Conservation (phyloP, 1,140 invertebrate species). For the Berghia stephanieae region DNA sequence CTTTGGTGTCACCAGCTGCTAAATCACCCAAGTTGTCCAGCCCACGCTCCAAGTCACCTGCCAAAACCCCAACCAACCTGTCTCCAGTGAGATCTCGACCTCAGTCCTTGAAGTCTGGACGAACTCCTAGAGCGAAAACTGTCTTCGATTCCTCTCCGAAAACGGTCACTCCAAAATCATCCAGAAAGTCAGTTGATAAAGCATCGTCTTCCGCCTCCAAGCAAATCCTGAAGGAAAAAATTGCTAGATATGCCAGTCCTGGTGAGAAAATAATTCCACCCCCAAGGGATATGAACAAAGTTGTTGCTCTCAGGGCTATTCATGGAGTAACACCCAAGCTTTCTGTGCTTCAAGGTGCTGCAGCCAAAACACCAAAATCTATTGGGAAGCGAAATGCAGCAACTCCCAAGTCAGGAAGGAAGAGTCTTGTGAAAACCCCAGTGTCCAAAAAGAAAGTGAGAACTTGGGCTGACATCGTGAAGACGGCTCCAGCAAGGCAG, state of each 20-base stretch:
- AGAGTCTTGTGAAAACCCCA: conserved; percentile 23
- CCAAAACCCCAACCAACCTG: too few relatives aligned
- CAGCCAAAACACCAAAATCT: background rate
- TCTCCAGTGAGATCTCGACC: too few relatives aligned
- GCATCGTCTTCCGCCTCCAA: conserved; percentile 6
- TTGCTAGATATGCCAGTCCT: conserved; percentile 32
- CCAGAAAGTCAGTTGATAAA: conserved; percentile 8
- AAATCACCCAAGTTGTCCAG: too few relatives aligned
- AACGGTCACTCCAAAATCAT: conserved; percentile 1
- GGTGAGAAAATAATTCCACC: conserved; percentile 42
- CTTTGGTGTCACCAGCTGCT: too few relatives aligned
- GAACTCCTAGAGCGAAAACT: background rate
- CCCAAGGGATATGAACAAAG: conserved; percentile 49
- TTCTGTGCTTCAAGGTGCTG: background rate
- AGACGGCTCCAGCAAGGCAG: conserved; percentile 30
- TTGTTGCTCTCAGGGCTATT: conserved; percentile 55
- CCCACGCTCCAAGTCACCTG: too few relatives aligned
- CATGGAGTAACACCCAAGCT: conserved; percentile 53
- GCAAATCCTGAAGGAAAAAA: conserved; percentile 33
- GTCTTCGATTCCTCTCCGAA: conserved; percentile 21
- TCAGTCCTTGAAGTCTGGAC: conserved; percentile 26
- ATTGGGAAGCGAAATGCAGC: background rate
- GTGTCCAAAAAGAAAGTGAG: conserved; percentile 29
- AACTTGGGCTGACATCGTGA: conserved; percentile 57
- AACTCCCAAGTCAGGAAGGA: conserved; percentile 17